Evolutionary conservation across 1,140 invertebrate genomes (phyloP).

Genomic region (Caenorhabditis briggsae): DNA sequence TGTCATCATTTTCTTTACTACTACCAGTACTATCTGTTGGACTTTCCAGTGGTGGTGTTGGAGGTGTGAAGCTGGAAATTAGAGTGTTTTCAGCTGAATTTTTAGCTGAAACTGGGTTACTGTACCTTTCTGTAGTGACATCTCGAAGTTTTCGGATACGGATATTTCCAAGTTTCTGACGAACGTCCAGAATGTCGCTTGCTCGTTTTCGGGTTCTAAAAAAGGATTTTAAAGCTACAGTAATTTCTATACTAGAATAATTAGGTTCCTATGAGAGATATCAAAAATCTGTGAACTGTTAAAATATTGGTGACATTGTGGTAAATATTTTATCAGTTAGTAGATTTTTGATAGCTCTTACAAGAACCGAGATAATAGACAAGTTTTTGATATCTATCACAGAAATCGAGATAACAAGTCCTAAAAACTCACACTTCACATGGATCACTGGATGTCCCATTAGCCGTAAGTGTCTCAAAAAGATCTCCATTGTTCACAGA

Average conservation of each 20-base stretch:
- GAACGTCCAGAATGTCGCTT: slow-evolving; percentile 14
- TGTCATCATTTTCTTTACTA: slow-evolving; percentile 23
- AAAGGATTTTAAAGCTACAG: too few relatives aligned
- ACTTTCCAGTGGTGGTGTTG: not conserved
- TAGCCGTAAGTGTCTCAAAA: slow-evolving; percentile 13
- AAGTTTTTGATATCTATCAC: too few relatives aligned
- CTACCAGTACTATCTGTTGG: slow-evolving; percentile 14
- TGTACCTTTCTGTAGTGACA: slow-evolving; percentile 3
- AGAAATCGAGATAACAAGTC: not conserved
- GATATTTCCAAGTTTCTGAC: not conserved
- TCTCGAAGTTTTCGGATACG: slow-evolving; percentile 35
- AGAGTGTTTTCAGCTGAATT: too few relatives aligned
- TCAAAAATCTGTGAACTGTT: too few relatives aligned
- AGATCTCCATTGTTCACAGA: not conserved
- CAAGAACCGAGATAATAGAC: too few relatives aligned
- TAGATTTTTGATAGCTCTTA: too few relatives aligned
- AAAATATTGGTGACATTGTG: too few relatives aligned
- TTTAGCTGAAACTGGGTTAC: not conserved
- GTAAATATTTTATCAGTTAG: too few relatives aligned
- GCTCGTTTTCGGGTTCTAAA: slow-evolving; percentile 25
- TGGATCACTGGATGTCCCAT: not conserved
- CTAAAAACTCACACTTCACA: not conserved
- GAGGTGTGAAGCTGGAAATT: slow-evolving; percentile 1
- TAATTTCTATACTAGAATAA: too few relatives aligned
- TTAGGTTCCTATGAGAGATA: too few relatives aligned